Percentiles rank a stretch among this genome's conserved stretches.
Conservation (phyloP, 2,888 invertebrate species). For the Pristionchus japonicus region DNA sequence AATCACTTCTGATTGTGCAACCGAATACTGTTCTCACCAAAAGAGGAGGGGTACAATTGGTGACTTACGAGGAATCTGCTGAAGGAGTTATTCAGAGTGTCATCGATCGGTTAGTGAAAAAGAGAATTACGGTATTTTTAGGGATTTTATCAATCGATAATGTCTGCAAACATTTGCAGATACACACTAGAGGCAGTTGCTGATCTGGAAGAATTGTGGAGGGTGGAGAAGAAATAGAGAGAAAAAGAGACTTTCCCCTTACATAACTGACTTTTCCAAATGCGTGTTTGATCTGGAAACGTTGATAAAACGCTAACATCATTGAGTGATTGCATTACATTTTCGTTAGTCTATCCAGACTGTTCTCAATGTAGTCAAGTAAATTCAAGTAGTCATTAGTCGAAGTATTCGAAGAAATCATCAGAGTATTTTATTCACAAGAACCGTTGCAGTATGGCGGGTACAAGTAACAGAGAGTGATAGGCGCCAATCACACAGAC, state of each 20-base stretch:
- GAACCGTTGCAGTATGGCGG: conserved; percentile 32
- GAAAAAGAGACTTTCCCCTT: not conserved
- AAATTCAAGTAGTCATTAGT: too few species aligned
- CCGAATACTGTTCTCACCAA: conserved; percentile 83
- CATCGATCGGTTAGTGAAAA: conserved; percentile 87
- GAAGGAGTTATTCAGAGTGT: conserved; percentile 88
- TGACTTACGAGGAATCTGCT: conserved; percentile 84
- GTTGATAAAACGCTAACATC: not conserved
- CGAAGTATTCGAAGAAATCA: not conserved
- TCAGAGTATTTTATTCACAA: not conserved
- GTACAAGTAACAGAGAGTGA: conserved; percentile 38
- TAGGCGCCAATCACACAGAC: conserved; percentile 32
- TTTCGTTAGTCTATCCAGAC: too few species aligned
- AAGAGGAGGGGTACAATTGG: conserved; percentile 79
- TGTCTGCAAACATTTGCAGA: not conserved
- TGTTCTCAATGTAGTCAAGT: too few species aligned
- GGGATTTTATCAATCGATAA: too few species aligned
- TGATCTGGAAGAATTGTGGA: conserved; percentile 56
- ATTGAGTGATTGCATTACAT: not conserved
- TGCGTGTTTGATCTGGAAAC: not conserved
- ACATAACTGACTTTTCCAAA: not conserved
- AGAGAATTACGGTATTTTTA: too few species aligned
- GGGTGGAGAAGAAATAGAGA: conserved; percentile 51
- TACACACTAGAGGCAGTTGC: conserved; percentile 47
- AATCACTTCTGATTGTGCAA: conserved; percentile 82